Evolutionary conservation across 2,797 vertebrate genomes (phyloP), one percentile per base, ranked within the genome.

Genomic region (Paratrypauchen microcephalus): DNA sequence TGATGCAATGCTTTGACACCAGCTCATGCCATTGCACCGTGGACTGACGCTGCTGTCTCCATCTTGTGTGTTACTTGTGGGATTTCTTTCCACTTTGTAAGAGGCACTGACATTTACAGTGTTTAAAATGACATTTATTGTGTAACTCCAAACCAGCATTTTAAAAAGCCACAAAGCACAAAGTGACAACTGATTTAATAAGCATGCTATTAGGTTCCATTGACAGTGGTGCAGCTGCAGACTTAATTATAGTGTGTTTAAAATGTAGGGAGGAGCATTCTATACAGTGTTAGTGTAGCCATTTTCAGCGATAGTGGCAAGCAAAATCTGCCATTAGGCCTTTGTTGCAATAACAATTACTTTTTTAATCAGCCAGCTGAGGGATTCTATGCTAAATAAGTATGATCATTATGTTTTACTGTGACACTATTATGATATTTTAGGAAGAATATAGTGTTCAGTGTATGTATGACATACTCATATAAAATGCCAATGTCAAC

Each of bases 1-100:
- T 71, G 47, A 47, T 26, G 70, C 69, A 26, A 69, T 58, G 65
- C 69, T 70, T 82, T 71, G 71, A 80, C 65, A 70, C 60, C 8
- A 71, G 78, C 75, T 80, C 52, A 1, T 72, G 68, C 24, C 76
- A 74, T 76, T 76, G 63, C 26, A 75, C 60, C 78, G 61, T 60
- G 50, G 62, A 69, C 52, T 75, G 65, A 73, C 45, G 62, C 65
- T 6, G 45, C 61, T 36, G 68, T 71, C 81, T 68, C 45, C 3
- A 1, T 70, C 69, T 72, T 2, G 23, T 73, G 69, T 70, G 54
- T 57, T 66, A 72, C 65, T 19, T 47, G 24, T 50, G 65, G 23
- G 55, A 69, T 72, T 80, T 69, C 63, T 70, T 21, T 70, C 32
- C 70, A 58, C 62, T 77, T 45, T 54, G 68, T 73, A 56, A 26